Evolutionary conservation across 2,888 invertebrate species (phyloP).

Genomic region (Incurvaria masculella): DNA sequence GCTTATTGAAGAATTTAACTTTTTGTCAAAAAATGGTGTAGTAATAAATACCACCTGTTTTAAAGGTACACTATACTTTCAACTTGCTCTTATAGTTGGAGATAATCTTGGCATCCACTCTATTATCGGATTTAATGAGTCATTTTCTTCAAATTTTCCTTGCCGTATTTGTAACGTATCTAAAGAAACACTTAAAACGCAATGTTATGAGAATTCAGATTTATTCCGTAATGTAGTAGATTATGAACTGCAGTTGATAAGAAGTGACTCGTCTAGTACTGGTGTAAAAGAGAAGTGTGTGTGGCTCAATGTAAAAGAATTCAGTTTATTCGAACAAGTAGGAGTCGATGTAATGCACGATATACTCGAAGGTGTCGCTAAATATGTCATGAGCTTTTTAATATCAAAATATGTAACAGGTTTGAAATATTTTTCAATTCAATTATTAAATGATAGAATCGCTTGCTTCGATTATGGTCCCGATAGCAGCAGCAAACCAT

Average conservation of each 20-base stretch:
- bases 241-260: too few relatives aligned
- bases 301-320: background rate
- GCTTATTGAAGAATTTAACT: background rate
- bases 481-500: background rate
- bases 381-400: background rate
- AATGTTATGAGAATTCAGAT: background rate
- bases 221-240: too few relatives aligned
- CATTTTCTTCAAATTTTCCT: background rate
- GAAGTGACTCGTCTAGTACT: background rate
- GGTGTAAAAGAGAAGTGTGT: background rate
- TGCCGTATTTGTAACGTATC: background rate
- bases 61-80: background rate
- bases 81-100: background rate
- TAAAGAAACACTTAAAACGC: background rate
- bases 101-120: background rate
- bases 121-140: background rate
- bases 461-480: background rate
- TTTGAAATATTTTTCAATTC: background rate
- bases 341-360: slow-evolving; percentile 1
- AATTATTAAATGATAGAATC: background rate
- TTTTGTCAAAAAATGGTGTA: background rate
- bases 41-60: background rate
- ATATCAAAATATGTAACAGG: background rate
- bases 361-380: background rate
- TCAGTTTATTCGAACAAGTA: background rate